Percentiles rank a stretch among this genome's conserved stretches.
Evolutionary conservation across 2,797 vertebrate species (phyloP).

Genomic region (Myotis daubentonii): DNA sequence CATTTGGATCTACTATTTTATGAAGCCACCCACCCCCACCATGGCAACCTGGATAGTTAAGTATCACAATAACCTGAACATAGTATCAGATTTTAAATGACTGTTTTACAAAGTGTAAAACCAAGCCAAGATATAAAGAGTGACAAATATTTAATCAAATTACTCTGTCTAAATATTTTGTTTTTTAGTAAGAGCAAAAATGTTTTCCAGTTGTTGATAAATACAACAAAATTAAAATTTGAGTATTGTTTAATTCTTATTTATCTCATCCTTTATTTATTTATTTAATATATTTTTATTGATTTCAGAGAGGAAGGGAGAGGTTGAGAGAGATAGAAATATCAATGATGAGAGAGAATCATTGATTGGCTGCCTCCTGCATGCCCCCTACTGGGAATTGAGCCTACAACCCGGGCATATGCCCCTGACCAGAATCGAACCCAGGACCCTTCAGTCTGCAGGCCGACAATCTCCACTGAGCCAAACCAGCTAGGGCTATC

Average conservation of each 20-base stretch:
- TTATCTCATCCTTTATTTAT: constrained; percentile 12
- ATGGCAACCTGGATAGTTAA: background rate
- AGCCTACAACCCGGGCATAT: too few relatives aligned
- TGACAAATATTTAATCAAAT: background rate
- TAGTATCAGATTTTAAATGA: constrained; percentile 13
- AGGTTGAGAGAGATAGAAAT: too few relatives aligned
- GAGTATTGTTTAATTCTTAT: constrained; percentile 24
- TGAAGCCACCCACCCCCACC: background rate
- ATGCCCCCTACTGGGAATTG: too few relatives aligned
- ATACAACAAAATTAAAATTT: constrained; percentile 9
- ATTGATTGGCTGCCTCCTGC: too few relatives aligned
- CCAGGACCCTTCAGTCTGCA: too few relatives aligned
- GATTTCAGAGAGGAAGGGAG: too few relatives aligned
- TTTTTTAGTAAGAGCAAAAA: constrained; percentile 4
- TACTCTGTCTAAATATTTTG: background rate
- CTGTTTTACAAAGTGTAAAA: constrained; percentile 8
- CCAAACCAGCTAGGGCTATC: background rate
- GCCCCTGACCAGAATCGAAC: too few relatives aligned
- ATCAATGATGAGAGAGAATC: too few relatives aligned
- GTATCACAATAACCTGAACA: background rate
- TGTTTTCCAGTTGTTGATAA: constrained; percentile 36
- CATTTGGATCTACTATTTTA: background rate
- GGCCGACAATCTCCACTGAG: too few relatives aligned
- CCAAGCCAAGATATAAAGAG: background rate
- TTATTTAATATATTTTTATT: too few relatives aligned